Percentiles rank a stretch among this genome's conserved stretches.
These are phyloP conservation scores for Tiliacea citrago DNA, from an alignment of 2,888 invertebrate species.

Conservation along the genomic window DNA sequence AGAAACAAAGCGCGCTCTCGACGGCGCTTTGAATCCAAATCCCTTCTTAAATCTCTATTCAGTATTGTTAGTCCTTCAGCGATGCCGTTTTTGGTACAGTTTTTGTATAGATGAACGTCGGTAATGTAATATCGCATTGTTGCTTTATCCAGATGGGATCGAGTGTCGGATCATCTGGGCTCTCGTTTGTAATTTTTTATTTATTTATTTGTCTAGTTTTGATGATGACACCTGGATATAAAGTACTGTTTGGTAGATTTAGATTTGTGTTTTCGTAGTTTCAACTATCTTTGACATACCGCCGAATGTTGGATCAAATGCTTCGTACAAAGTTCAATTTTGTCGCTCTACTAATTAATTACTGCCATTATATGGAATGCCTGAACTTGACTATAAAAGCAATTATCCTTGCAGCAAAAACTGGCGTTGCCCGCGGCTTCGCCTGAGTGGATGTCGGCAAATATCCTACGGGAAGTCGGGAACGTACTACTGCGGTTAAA, in stretches of 20 bases:
- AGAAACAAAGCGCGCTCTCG: constrained; percentile 82
- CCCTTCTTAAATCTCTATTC: constrained; percentile 87
- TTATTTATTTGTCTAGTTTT: constrained; percentile 59
- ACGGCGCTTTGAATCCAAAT: constrained; percentile 86
- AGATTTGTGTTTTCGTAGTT: neutral
- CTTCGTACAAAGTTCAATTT: no score
- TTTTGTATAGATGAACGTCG: constrained; percentile 71
- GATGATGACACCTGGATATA: constrained; percentile 55
- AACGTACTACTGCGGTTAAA: no score
- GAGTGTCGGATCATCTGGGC: constrained; percentile 80
- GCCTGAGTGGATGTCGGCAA: no score
- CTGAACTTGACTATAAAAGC: neutral
- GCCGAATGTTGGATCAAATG: neutral
- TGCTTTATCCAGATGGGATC: constrained; percentile 75
- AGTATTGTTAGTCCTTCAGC: constrained; percentile 81
- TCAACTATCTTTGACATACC: neutral
- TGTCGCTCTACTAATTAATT: neutral
- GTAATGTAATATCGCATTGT: constrained; percentile 88
- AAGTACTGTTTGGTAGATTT: constrained; percentile 1
- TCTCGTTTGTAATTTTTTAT: constrained; percentile 63
- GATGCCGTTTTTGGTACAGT: constrained; percentile 76
- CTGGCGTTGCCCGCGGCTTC: no score
- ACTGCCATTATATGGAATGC: neutral
- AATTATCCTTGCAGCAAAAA: neutral
- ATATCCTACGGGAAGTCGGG: no score